Evolutionary conservation across 2,797 vertebrate genomes (phyloP).

Genomic region (Loris lydekkerianus): DNA sequence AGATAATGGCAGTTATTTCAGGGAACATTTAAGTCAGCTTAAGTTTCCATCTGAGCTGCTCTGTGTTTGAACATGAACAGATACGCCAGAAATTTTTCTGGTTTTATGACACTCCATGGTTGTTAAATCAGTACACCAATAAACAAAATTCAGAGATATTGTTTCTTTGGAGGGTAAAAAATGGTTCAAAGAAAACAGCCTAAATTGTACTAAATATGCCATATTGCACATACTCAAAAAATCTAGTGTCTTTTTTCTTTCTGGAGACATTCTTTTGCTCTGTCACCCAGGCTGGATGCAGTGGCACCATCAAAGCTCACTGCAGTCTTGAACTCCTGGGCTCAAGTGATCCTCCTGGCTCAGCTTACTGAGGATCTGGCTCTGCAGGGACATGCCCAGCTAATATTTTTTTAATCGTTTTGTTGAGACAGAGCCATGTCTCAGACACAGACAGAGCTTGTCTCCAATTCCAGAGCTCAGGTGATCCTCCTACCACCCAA

Average conservation of each 20-base stretch:
- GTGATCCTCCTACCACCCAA: neutral
- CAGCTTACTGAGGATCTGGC: neutral
- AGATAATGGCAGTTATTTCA: constrained; percentile 69
- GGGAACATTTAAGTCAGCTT: constrained; percentile 69
- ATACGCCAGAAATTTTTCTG: constrained; percentile 1
- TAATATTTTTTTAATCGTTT: neutral
- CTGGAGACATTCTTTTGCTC: neutral
- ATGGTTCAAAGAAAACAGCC: neutral
- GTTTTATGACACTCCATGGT: neutral
- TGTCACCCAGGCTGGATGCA: neutral
- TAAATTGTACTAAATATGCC: neutral
- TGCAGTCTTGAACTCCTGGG: neutral
- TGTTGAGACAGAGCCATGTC: neutral
- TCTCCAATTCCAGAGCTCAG: neutral
- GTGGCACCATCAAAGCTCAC: neutral
- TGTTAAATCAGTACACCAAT: neutral
- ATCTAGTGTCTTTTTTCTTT: neutral
- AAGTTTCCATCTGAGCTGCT: constrained; percentile 63
- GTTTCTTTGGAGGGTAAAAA: neutral
- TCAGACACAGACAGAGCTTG: neutral
- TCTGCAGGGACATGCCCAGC: neutral
- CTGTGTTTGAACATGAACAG: constrained; percentile 1
- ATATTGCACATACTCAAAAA: neutral
- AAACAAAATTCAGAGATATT: constrained; percentile 20
- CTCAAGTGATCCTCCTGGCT: neutral